Percentiles rank a stretch among this genome's conserved stretches.
phyloP scores from a whole-genome alignment of 2,888 invertebrate genomes.

The Pardosa pseudoannulata region DNA sequence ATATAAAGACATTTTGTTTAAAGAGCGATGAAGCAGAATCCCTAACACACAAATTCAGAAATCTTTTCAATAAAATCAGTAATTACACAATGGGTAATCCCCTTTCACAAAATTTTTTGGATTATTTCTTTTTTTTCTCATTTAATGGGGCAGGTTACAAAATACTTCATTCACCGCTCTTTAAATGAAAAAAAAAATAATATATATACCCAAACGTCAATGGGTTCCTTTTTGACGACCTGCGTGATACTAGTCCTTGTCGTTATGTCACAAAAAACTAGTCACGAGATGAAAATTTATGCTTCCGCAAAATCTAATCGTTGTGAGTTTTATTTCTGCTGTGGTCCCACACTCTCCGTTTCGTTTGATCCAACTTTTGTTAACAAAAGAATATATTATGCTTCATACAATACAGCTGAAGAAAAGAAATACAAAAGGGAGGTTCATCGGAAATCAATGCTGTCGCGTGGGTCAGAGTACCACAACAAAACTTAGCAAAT shows the following conservation, averaged over 20 bases:
- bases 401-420: not conserved
- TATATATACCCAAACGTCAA: not conserved
- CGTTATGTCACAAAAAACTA: not conserved
- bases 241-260: conserved; percentile 11
- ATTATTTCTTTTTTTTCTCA: not conserved
- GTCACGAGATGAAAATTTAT: not conserved
- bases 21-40: no score
- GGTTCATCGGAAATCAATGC: not conserved
- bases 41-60: no score
- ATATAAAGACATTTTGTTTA: no score
- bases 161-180: not conserved
- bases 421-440: not conserved
- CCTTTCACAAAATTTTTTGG: not conserved
- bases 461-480: not conserved
- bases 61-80: no score
- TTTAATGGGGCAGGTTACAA: conserved; percentile 2
- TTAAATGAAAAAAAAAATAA: not conserved
- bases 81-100: no score
- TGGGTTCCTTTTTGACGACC: not conserved
- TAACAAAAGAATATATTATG: conserved; percentile 14
- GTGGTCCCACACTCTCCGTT: conserved; percentile 15
- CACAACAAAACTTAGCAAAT: no score
- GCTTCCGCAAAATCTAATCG: not conserved
- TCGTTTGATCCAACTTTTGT: not conserved
- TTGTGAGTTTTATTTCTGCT: not conserved